Percentiles rank a stretch among this genome's conserved stretches.
These are phyloP conservation scores for Zaprionus lineosus DNA, from an alignment of 2,888 invertebrate genomes.

Conservation along the genomic window DNA sequence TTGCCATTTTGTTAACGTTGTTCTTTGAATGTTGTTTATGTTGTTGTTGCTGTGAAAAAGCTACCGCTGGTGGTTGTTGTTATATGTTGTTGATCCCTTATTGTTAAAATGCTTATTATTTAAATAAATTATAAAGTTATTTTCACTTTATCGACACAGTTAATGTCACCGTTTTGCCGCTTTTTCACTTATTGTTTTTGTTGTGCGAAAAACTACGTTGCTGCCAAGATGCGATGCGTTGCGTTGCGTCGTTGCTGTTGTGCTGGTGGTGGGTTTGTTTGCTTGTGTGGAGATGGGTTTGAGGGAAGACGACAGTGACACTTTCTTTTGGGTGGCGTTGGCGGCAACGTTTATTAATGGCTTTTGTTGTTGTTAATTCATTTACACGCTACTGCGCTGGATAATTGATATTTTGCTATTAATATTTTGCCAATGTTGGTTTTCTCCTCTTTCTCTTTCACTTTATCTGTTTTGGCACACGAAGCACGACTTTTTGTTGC, in stretches of 20 bases:
- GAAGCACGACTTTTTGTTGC: conserved; percentile 43
- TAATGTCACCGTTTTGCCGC: conserved; percentile 36
- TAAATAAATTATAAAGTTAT: conserved; percentile 69
- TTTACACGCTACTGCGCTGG: conserved; percentile 48
- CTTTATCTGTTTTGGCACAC: conserved; percentile 47
- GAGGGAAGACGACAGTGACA: conserved; percentile 35
- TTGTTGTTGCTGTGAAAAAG: conserved; percentile 2
- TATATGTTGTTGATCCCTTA: conserved; percentile 21
- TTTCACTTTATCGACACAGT: conserved; percentile 64
- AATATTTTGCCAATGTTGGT: conserved; percentile 33
- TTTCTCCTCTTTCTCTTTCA: conserved; percentile 29
- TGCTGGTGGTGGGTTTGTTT: conserved; percentile 55
- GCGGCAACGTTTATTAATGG: conserved; percentile 47
- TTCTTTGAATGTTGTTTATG: conserved; percentile 16
- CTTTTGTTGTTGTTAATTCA: conserved; percentile 53
- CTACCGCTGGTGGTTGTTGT: conserved; percentile 6
- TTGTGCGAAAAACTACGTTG: conserved; percentile 53
- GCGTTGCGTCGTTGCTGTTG: conserved; percentile 29
- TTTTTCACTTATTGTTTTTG: conserved; percentile 58
- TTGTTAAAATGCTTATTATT: conserved; percentile 52
- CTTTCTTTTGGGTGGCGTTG: conserved; percentile 56
- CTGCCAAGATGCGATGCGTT: conserved; percentile 15
- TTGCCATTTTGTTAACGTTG: conserved; percentile 68
- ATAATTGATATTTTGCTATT: conserved; percentile 57
- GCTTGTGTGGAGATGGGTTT: conserved; percentile 14